These are phyloP conservation scores for Lithobates sylvaticus DNA, from an alignment of 2,797 vertebrate species.

Conservation along the genomic window DNA sequence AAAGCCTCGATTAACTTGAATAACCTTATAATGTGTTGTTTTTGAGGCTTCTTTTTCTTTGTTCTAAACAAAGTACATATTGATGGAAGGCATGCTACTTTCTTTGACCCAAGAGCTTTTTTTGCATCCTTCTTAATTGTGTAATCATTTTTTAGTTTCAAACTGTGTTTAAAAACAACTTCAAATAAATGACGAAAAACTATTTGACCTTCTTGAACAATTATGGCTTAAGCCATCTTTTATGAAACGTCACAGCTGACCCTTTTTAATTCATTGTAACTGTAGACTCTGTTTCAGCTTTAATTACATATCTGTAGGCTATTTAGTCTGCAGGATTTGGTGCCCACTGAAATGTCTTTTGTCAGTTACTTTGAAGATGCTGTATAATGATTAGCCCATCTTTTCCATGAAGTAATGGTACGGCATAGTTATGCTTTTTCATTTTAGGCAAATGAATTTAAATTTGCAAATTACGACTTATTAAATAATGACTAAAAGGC, in stretches of 20 bases:
- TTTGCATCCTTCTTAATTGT: slow-evolving; percentile 49
- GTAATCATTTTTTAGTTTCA: slow-evolving; percentile 57
- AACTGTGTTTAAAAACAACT: slow-evolving; percentile 55
- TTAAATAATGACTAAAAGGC: slow-evolving; percentile 62
- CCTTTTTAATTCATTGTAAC: slow-evolving; percentile 58
- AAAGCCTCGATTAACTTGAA: slow-evolving; percentile 33
- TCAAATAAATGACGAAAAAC: slow-evolving; percentile 65
- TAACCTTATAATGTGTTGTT: slow-evolving; percentile 52
- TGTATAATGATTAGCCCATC: slow-evolving; percentile 51
- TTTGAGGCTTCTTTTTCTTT: slow-evolving; percentile 36
- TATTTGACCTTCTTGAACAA: slow-evolving; percentile 65
- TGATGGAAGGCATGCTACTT: slow-evolving; percentile 40
- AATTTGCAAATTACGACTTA: slow-evolving; percentile 58
- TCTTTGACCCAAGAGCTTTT: slow-evolving; percentile 50
- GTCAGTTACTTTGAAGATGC: slow-evolving; percentile 59
- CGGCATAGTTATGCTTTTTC: slow-evolving; percentile 56
- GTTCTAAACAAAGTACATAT: slow-evolving; percentile 37
- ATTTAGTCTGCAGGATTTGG: slow-evolving; percentile 62
- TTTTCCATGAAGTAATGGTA: slow-evolving; percentile 50
- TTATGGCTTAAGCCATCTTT: slow-evolving; percentile 64
- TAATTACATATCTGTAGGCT: slow-evolving; percentile 63
- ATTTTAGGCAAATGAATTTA: slow-evolving; percentile 57
- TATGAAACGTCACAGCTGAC: slow-evolving; percentile 61
- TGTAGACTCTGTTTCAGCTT: slow-evolving; percentile 62
- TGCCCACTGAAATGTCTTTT: slow-evolving; percentile 60